Evolutionary conservation across 2,113 vertebrate species (phyloP).

Genomic region (Ochotona princeps): DNA sequence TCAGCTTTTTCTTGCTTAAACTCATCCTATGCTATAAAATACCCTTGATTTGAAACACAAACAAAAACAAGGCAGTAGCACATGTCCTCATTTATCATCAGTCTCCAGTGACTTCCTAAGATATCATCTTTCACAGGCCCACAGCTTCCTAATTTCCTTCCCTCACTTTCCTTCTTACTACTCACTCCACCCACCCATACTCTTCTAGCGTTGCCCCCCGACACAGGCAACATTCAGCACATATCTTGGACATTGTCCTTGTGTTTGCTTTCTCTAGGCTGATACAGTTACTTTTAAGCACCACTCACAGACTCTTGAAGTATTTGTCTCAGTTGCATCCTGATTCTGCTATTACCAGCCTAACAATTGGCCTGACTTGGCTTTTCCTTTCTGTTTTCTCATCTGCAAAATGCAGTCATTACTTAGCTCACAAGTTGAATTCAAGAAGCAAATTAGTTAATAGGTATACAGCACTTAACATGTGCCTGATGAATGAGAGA

Average conservation of each 20-base stretch:
- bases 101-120: background rate
- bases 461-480: background rate
- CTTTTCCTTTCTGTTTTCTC: background rate
- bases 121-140: background rate
- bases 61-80: background rate
- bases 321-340: background rate
- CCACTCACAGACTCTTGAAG: background rate
- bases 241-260: background rate
- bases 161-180: too few species aligned
- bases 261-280: background rate
- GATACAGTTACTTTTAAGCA: background rate
- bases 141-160: background rate
- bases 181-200: background rate
- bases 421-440: background rate
- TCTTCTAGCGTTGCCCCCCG: background rate
- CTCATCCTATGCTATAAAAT: background rate
- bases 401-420: background rate
- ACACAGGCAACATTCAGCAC: too few species aligned
- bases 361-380: background rate
- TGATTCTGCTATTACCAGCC: background rate
- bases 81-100: background rate
- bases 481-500: too few species aligned
- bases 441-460: background rate
- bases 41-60: background rate
- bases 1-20: background rate